A percentile compares a stretch with the other conserved stretches of the same genome.
Evolutionary conservation across 2,888 invertebrate genomes (phyloP).

Genomic region (Bombylius discolor): DNA sequence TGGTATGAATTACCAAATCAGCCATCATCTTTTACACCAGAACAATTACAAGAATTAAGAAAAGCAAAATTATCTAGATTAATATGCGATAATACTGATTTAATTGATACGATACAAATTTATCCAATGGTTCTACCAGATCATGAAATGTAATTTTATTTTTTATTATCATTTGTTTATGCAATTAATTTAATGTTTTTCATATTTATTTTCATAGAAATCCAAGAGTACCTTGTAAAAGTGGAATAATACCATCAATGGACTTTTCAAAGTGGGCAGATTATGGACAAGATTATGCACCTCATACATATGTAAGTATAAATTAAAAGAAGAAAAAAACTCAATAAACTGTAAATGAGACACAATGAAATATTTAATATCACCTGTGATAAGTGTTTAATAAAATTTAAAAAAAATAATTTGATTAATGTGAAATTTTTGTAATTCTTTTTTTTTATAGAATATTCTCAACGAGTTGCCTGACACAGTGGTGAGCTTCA

Average conservation of each 20-base stretch:
- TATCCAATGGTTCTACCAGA: conserved; percentile 88
- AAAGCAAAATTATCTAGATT: conserved; percentile 69
- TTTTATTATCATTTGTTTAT: too few species aligned
- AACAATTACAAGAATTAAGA: conserved; percentile 70
- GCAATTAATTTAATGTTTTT: background rate
- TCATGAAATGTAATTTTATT: conserved; percentile 64
- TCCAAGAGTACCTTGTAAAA: conserved; percentile 84
- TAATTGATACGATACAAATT: conserved; percentile 80
- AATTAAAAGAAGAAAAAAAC: too few species aligned
- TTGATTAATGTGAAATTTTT: background rate
- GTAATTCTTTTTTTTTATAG: conserved; percentile 22
- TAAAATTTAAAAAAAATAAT: too few species aligned
- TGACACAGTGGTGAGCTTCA: conserved; percentile 34
- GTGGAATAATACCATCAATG: conserved; percentile 73
- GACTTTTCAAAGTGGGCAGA: conserved; percentile 88
- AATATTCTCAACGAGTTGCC: conserved; percentile 37
- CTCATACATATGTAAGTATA: conserved; percentile 51
- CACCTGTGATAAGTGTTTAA: too few species aligned
- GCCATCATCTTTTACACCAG: conserved; percentile 79
- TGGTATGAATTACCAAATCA: conserved; percentile 90
- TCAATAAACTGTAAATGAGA: too few species aligned
- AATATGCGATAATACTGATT: conserved; percentile 85
- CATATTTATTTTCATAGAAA: conserved; percentile 48
- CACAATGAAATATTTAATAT: too few species aligned
- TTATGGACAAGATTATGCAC: conserved; percentile 39